phyloP scores from a whole-genome alignment of 1,140 invertebrate genomes.

The Telenomus remus region DNA sequence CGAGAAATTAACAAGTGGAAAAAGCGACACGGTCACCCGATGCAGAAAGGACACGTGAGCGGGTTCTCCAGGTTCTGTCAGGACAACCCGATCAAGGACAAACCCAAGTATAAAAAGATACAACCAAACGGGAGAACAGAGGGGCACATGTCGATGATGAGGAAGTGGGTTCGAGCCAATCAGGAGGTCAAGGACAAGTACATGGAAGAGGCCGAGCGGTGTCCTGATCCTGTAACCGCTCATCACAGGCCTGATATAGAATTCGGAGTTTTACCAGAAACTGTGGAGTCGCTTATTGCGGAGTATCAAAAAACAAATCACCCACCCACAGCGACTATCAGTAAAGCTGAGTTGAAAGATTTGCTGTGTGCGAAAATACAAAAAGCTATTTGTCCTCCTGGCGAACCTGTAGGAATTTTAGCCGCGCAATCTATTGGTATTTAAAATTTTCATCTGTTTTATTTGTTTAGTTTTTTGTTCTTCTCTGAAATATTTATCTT shows the following conservation, averaged over 20 bases:
- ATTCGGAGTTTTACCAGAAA: slow-evolving; percentile 89
- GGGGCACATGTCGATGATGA: slow-evolving; percentile 76
- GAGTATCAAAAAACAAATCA: slow-evolving; percentile 77
- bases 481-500: neutral
- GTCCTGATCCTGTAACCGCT: slow-evolving; percentile 85
- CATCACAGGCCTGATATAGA: slow-evolving; percentile 82
- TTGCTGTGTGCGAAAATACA: slow-evolving; percentile 87
- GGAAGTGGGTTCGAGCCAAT: slow-evolving; percentile 79
- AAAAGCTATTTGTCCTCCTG: slow-evolving; percentile 87
- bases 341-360: slow-evolving; percentile 79
- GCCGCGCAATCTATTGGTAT: slow-evolving; percentile 91
- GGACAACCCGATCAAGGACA: slow-evolving; percentile 62
- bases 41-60: slow-evolving; percentile 67
- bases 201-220: slow-evolving; percentile 68
- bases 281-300: slow-evolving; percentile 81
- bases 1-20: slow-evolving; percentile 79
- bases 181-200: slow-evolving; percentile 77
- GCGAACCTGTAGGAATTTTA: slow-evolving; percentile 96
- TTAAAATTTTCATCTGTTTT: neutral
- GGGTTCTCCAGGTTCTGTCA: slow-evolving; percentile 65
- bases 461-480: no score
- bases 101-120: slow-evolving; percentile 58
- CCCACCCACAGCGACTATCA: slow-evolving; percentile 62
- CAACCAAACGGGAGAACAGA: slow-evolving; percentile 64
- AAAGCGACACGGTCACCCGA: slow-evolving; percentile 76